Evolutionary conservation across 2,113 vertebrate species (phyloP).

Genomic region (Mus musculus): DNA sequence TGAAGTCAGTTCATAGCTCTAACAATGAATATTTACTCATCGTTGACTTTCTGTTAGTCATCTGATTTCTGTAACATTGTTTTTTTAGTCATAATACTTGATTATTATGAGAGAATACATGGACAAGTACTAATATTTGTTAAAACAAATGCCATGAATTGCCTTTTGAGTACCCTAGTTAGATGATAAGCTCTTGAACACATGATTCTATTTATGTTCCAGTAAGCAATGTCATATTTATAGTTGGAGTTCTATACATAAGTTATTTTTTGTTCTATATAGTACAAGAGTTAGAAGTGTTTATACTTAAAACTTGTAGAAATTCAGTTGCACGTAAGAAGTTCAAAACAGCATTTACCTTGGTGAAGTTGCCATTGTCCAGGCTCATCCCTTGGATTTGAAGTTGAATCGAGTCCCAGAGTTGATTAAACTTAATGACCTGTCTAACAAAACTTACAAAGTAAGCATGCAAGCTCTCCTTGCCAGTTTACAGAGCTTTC

Average conservation of each 20-base stretch:
- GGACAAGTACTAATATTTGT: neutral
- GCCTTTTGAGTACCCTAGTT: neutral
- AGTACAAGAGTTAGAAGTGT: neutral
- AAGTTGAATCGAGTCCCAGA: neutral
- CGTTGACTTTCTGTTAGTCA: neutral
- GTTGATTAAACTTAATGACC: conserved; percentile 14
- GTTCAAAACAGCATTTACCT: conserved; percentile 9
- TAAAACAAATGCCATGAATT: neutral
- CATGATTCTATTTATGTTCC: conserved; percentile 1
- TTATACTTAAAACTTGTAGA: neutral
- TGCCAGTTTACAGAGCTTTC: conserved; percentile 1
- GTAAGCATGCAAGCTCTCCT: neutral
- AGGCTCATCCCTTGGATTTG: neutral
- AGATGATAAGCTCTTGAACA: conserved; percentile 22
- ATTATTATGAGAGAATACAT: neutral
- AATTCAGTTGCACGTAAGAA: neutral
- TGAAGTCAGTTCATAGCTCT: neutral
- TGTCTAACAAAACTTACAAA: neutral
- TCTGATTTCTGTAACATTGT: neutral
- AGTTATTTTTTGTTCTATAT: neutral
- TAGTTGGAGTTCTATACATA: neutral
- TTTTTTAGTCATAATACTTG: neutral
- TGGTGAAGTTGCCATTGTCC: neutral
- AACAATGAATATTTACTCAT: neutral
- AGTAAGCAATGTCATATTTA: neutral